These are phyloP conservation scores for Crypturellus undulatus DNA, from an alignment of 2,113 vertebrate genomes.

Conservation along the genomic window DNA sequence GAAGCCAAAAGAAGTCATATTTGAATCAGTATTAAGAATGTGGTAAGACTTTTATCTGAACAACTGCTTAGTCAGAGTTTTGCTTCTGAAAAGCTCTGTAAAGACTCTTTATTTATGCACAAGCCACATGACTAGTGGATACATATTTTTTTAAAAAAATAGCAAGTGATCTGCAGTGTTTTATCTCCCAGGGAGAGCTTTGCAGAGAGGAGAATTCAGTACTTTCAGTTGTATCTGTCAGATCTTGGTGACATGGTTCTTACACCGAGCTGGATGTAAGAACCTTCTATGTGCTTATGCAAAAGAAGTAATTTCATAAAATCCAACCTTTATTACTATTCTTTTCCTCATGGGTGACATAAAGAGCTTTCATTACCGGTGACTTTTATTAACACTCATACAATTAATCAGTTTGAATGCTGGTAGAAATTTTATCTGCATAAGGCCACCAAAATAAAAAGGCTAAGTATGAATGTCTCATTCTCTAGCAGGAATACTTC, in stretches of 20 bases:
- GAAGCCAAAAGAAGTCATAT: background rate
- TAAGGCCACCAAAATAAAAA: background rate
- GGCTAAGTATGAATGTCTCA: background rate
- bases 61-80: background rate
- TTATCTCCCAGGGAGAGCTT: background rate
- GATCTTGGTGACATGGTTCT: background rate
- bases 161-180: background rate
- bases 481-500: background rate
- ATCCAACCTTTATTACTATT: background rate
- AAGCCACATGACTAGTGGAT: background rate
- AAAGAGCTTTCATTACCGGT: background rate
- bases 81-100: background rate
- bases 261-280: background rate
- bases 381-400: background rate
- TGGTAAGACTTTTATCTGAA: background rate
- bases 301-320: background rate
- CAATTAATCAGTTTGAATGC: background rate
- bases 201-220: background rate
- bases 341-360: background rate
- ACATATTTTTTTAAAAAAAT: background rate
- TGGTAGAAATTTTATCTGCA: background rate
- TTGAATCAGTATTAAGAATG: background rate
- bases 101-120: background rate
- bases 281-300: background rate
- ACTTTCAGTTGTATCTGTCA: background rate